Evolutionary conservation across 2,113 vertebrate species (phyloP).

Genomic region (Trematomus loennbergii): DNA sequence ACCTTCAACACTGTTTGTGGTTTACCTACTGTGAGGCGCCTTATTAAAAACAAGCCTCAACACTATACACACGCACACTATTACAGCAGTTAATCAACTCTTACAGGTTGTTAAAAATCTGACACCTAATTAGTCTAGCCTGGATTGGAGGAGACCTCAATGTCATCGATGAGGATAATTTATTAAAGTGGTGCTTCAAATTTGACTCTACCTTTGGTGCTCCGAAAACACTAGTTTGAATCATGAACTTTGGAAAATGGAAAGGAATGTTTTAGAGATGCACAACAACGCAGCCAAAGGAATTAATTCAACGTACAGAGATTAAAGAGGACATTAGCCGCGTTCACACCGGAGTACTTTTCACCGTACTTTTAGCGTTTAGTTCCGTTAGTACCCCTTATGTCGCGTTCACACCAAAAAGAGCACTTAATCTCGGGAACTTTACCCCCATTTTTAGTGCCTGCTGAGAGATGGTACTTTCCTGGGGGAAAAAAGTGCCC

Average conservation of each 20-base stretch:
- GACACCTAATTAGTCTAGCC: conserved; percentile 42
- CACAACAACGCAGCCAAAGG: too few relatives aligned
- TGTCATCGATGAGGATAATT: conserved; percentile 7
- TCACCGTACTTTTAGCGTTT: too few relatives aligned
- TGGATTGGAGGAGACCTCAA: conserved; percentile 27
- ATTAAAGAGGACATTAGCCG: too few relatives aligned
- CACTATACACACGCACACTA: conserved; percentile 67
- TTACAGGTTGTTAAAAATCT: conserved; percentile 62
- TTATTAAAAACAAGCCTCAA: conserved; percentile 72
- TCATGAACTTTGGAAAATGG: neutral
- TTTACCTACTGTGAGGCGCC: conserved; percentile 76
- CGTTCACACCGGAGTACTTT: too few relatives aligned
- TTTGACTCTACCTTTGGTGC: neutral
- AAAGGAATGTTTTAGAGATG: neutral
- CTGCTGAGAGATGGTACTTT: too few relatives aligned
- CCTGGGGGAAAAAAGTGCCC: too few relatives aligned
- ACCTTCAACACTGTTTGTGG: conserved; percentile 62
- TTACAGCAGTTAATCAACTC: conserved; percentile 76
- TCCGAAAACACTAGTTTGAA: neutral
- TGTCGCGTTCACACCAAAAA: too few relatives aligned
- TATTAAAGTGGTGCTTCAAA: neutral
- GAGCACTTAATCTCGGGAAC: too few relatives aligned
- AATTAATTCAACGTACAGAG: too few relatives aligned
- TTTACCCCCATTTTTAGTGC: too few relatives aligned
- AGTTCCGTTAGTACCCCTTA: too few relatives aligned